Percentiles rank a stretch among this genome's conserved stretches.
Conservation (phyloP, 2,888 invertebrate genomes). For the Patella ulyssiponensis region DNA sequence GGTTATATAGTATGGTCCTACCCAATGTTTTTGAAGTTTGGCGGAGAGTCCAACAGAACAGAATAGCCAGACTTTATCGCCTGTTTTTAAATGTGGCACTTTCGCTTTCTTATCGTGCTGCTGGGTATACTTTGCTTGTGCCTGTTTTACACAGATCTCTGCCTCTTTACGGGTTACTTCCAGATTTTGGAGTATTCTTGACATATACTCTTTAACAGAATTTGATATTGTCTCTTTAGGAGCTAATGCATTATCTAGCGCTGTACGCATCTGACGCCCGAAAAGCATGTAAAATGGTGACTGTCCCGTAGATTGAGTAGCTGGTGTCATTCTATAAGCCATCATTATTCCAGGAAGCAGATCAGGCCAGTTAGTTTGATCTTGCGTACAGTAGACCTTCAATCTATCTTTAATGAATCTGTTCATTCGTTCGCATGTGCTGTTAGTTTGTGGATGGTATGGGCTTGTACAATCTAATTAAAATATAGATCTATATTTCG, state of each 20-base stretch:
- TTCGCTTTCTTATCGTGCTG: too few relatives aligned
- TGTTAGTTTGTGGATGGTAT: slow-evolving; percentile 21
- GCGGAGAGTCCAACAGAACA: too few relatives aligned
- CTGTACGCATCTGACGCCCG: slow-evolving; percentile 16
- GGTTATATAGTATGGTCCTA: slow-evolving; percentile 23
- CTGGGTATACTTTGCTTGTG: slow-evolving; percentile 15
- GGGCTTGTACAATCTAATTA: too few relatives aligned
- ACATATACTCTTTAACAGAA: not conserved
- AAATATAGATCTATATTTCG: too few relatives aligned
- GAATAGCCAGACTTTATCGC: too few relatives aligned
- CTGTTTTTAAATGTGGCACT: too few relatives aligned
- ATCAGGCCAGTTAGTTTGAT: slow-evolving; percentile 13
- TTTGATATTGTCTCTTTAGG: slow-evolving; percentile 11
- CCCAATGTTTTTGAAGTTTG: slow-evolving; percentile 24
- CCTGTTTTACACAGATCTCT: not conserved
- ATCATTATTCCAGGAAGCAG: slow-evolving; percentile 22
- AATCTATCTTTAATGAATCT: slow-evolving; percentile 15
- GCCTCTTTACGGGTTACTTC: slow-evolving; percentile 16
- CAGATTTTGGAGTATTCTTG: slow-evolving; percentile 12
- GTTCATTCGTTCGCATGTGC: slow-evolving; percentile 22
- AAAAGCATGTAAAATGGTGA: slow-evolving; percentile 25
- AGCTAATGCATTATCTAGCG: slow-evolving; percentile 7
- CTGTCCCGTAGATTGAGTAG: slow-evolving; percentile 14
- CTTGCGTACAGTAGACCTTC: not conserved
- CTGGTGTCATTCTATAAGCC: slow-evolving; percentile 18